Evolutionary conservation across 2,797 vertebrate species (phyloP), one percentile per base, ranked within the genome.

Genomic region (Myiotriccus ornatus): DNA sequence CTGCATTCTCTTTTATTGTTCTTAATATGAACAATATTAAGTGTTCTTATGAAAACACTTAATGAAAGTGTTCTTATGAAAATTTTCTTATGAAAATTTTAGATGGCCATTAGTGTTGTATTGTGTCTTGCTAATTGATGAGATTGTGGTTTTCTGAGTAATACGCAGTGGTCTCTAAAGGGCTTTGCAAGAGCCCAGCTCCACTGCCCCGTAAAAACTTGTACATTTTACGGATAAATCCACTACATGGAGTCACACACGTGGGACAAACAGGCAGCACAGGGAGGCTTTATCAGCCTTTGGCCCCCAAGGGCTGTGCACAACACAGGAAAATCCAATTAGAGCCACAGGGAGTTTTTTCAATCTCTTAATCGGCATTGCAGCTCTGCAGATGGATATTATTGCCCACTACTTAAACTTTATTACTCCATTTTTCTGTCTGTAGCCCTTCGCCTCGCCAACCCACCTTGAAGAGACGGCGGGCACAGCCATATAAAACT

Each of bases 251-350:
- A 97, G 67, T 90, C 93, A 96, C 50, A 56, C 53, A 9, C 47
- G 89, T 89, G 93, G 93, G 97, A 96, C 89, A 94, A 97, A 94
- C 79, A 84, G 85, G 88, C 92, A 95, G 80, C 88, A 93, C 89
- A 85, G 93, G 84, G 32, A 93, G 78, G 59, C 90, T 97, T 97
- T 96, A 96, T 95, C 96, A 91, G 95, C 7, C 1, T 35, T 92
- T 82, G 79, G 82, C 63, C 92, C 84, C 89, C 56, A 70, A 91
- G 90, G 85, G 75, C 15, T 95, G 89, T 79, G 84, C 89, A 91
- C 96, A 95, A 94, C 96, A 95, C 87, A 86, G 85, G 81, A 94
- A 97, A 98, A 97, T 97, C 96, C 97, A 97, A 97, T 98, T 97
- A 98, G 91, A 97, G 95, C 94, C 89, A 35, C 80, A 39, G 97